These are phyloP conservation scores for Zapus hudsonius DNA, from an alignment of 2,113 vertebrate species.

Conservation along the genomic window DNA sequence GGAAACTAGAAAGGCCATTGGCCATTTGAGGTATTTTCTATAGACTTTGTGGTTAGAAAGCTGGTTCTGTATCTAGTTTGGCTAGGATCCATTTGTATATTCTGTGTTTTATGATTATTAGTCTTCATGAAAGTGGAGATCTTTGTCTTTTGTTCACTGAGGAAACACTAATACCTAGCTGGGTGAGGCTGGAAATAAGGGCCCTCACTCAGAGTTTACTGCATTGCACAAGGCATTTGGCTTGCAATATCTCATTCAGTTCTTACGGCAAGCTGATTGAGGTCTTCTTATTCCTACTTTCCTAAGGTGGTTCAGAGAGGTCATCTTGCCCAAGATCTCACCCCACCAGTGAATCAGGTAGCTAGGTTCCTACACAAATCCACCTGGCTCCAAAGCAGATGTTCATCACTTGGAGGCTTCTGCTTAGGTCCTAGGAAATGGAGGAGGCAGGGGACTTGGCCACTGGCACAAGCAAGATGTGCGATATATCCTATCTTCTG, in stretches of 20 bases:
- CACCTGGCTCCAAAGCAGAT: not conserved
- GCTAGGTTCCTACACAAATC: not conserved
- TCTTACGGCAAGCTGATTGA: not conserved
- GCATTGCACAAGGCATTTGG: not conserved
- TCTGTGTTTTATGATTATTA: not conserved
- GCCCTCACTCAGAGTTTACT: not conserved
- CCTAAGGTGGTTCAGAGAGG: not conserved
- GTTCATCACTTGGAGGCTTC: not conserved
- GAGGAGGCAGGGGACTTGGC: not conserved
- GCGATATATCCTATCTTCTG: not conserved
- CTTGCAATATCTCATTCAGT: not conserved
- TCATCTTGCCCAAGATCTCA: not conserved
- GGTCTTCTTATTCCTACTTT: not conserved
- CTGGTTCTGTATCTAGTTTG: not conserved
- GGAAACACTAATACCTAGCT: not conserved
- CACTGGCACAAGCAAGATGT: not conserved
- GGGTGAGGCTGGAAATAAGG: not conserved
- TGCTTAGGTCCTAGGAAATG: not conserved
- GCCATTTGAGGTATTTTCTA: no score
- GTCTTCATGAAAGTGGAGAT: not conserved
- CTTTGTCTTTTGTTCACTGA: not conserved
- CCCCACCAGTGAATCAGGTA: not conserved
- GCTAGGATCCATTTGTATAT: not conserved
- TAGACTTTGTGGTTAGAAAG: not conserved
- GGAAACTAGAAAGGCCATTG: not conserved